These are phyloP conservation scores for Leptopterna dolabrata DNA, from an alignment of 2,888 invertebrate species.

Conservation along the genomic window DNA sequence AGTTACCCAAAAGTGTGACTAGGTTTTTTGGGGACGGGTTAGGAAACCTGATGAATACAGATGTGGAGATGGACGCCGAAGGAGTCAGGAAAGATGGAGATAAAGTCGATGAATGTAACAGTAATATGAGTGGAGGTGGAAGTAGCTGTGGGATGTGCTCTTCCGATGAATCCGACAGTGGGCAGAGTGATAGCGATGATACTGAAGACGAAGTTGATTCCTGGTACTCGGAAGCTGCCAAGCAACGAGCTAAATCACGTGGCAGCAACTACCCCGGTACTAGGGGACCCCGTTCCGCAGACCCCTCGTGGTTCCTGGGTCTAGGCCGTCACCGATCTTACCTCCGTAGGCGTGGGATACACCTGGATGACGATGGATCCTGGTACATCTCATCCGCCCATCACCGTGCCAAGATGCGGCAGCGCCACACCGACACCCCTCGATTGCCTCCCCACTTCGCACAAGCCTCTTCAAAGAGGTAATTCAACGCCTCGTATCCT, in stretches of 20 bases:
- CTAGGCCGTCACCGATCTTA: conserved; percentile 21
- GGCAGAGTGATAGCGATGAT: background rate
- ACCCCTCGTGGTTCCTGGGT: conserved; percentile 19
- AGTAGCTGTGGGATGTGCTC: background rate
- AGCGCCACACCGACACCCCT: background rate
- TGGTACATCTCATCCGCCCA: conserved; percentile 34
- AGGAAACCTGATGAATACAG: background rate
- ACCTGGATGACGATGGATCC: conserved; percentile 18
- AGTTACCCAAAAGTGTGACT: background rate
- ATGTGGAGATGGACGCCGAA: background rate
- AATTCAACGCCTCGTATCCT: background rate
- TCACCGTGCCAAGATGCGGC: conserved; percentile 30
- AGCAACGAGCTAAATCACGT: background rate
- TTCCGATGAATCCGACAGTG: background rate
- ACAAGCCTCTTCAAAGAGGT: background rate
- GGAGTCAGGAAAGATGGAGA: background rate
- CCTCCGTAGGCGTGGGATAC: background rate
- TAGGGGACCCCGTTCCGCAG: background rate
- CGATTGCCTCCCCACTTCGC: background rate
- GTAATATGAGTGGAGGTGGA: no score
- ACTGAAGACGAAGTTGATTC: background rate
- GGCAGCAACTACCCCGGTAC: background rate
- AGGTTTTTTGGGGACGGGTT: conserved; percentile 8
- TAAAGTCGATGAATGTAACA: background rate
- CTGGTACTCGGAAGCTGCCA: background rate